phyloP scores from a whole-genome alignment of 2,797 vertebrate species.

The Sitta carolinensis region DNA sequence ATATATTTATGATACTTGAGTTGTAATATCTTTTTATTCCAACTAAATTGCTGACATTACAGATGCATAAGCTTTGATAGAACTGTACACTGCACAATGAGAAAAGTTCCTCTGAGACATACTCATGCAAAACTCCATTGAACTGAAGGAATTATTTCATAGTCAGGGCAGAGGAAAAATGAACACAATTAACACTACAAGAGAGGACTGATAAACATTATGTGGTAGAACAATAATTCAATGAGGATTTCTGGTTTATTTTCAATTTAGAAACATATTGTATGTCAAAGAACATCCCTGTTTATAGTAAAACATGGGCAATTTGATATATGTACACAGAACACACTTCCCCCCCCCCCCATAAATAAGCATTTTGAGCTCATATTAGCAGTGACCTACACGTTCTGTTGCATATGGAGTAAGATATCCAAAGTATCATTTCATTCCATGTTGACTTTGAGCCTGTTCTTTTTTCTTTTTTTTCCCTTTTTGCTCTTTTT shows the following conservation, averaged over 20 bases:
- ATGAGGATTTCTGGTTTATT: not conserved
- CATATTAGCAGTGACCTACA: not conserved
- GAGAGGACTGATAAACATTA: not conserved
- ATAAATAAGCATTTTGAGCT: not conserved
- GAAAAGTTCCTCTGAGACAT: not conserved
- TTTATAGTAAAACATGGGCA: not conserved
- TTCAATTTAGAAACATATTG: not conserved
- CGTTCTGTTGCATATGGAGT: not conserved
- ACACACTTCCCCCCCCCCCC: not conserved
- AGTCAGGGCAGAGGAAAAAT: not conserved
- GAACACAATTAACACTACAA: not conserved
- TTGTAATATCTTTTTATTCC: not conserved
- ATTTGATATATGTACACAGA: not conserved
- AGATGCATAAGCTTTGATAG: not conserved
- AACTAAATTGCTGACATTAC: not conserved
- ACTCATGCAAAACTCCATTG: not conserved
- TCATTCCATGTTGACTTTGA: not conserved
- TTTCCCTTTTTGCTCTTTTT: rapidly evolving
- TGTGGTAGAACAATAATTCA: not conserved
- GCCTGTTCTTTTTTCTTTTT: not conserved
- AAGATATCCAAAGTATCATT: not conserved
- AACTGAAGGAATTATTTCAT: not conserved
- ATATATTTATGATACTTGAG: not conserved
- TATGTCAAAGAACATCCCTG: not conserved
- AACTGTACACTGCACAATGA: not conserved